Evolutionary conservation across 2,888 invertebrate genomes (phyloP), one percentile per base, ranked within the genome.

Genomic region (Teleiodes luculella): DNA sequence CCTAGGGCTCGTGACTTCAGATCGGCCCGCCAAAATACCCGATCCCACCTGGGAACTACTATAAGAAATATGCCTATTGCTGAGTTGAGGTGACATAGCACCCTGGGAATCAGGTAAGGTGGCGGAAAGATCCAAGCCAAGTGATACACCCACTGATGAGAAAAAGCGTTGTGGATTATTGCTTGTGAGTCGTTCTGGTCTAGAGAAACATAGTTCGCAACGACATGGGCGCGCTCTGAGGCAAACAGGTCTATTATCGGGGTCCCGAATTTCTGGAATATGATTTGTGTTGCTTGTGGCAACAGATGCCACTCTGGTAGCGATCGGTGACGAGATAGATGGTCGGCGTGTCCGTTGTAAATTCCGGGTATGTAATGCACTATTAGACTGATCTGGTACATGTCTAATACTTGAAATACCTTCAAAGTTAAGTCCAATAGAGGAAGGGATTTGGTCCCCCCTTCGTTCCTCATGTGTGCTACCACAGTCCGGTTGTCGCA

Each of bases 21-120:
- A 46, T 72, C 69, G 6, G 68, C 50, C 50, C 62, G 57, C 61
- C 61, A 63, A 46, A 63, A 65, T 0, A 66, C 66, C n/a, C 54
- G 57, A 6, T 62, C 50, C 70, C 70, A 72, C 7, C 62, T 55
- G n/a, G 68, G 66, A 1, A 55, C 58, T 36, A 67, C 57, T 39
- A 63, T 11, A 5, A 62, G 37, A 30, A 20, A 45, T 72, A 68
- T 8, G 67, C 50, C 49, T 61, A 56, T 16, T 13, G 58, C 55
- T 3, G 33, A 16, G 39, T 60, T 63, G 14, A 63, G 53, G 24
- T 61, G 60, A 3, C 35, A 10, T 7, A 63, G 37, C 2, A 58
- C 59, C 14, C 28, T 56, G 36, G 57, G 60, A 7, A 59, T 57
- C n/a, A 61, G 56, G 59, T 60, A 62, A 2, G 52, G 62, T 2